Evolutionary conservation across 1,140 invertebrate species (phyloP).

Genomic region (Anagrus nilaparvatae): DNA sequence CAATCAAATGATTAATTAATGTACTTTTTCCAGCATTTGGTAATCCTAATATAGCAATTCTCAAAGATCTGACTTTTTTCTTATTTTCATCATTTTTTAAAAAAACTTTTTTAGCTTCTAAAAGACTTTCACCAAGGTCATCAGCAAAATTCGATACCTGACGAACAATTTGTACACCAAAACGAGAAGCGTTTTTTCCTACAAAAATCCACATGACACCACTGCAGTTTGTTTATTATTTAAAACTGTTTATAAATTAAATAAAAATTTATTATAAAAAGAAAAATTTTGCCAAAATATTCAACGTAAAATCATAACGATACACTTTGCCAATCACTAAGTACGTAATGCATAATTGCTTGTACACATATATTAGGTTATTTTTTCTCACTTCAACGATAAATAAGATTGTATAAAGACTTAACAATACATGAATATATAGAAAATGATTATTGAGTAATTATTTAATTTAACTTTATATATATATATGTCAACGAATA

Average conservation of each 20-base stretch:
- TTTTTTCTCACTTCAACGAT: no score
- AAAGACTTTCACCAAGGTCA: conserved; percentile 7
- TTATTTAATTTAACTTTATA: no score
- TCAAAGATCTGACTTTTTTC: conserved; percentile 44
- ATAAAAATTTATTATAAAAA: no score
- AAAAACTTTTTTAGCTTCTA: conserved; percentile 9
- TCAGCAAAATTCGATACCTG: conserved; percentile 10
- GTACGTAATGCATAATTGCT: no score
- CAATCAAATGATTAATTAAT: conserved; percentile 74
- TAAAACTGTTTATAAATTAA: no score
- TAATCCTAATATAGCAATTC: conserved; percentile 78
- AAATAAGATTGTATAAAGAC: no score
- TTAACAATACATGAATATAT: no score
- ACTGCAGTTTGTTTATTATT: background rate
- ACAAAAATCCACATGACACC: conserved; percentile 8
- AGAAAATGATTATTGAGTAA: no score
- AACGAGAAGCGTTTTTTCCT: background rate
- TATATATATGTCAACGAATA: no score
- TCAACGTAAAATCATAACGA: conserved; percentile 10
- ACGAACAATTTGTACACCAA: conserved; percentile 1
- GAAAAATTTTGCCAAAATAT: background rate
- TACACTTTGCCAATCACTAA: no score
- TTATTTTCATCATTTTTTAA: conserved; percentile 8
- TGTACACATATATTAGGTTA: no score
- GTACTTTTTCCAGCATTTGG: conserved; percentile 95